Conservation (phyloP, 2,888 invertebrate genomes). For the Mechanitis mazaeus region DNA sequence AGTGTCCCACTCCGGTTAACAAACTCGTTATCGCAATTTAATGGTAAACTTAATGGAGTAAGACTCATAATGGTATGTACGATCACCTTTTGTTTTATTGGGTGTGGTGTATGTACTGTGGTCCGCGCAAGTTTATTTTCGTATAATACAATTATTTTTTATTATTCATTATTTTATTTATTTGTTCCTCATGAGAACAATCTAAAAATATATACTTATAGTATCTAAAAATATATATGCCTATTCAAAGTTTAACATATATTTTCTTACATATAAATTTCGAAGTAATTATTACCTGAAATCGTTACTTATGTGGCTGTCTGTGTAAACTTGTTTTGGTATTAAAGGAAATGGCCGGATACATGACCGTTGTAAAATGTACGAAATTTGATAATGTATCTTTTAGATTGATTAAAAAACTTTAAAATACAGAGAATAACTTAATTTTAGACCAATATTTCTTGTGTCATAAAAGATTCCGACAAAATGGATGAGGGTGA, state of each 20-base stretch:
- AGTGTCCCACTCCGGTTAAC: constrained; percentile 14
- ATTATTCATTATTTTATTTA: background rate
- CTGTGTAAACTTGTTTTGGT: constrained; percentile 7
- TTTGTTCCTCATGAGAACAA: background rate
- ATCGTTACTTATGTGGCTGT: constrained; percentile 2
- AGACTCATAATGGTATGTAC: background rate
- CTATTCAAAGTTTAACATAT: background rate
- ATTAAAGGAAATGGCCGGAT: constrained; percentile 10
- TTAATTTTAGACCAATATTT: background rate
- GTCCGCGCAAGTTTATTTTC: background rate
- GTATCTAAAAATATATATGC: background rate
- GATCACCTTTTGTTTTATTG: too few species aligned
- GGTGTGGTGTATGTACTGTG: constrained; percentile 1
- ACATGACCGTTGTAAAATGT: constrained; percentile 11
- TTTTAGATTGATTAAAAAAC: constrained; percentile 17
- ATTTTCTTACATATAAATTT: background rate
- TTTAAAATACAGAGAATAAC: background rate
- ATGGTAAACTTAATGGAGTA: background rate
- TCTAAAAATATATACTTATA: background rate
- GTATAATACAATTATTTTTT: background rate
- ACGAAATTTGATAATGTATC: constrained; percentile 23
- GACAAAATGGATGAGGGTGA: background rate
- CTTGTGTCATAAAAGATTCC: background rate
- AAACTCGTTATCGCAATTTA: background rate
- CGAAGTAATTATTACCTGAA: background rate